Percentiles rank a stretch among this genome's conserved stretches.
These are phyloP conservation scores for Linnaemya tessellans DNA, from an alignment of 2,888 invertebrate species.

Conservation along the genomic window DNA sequence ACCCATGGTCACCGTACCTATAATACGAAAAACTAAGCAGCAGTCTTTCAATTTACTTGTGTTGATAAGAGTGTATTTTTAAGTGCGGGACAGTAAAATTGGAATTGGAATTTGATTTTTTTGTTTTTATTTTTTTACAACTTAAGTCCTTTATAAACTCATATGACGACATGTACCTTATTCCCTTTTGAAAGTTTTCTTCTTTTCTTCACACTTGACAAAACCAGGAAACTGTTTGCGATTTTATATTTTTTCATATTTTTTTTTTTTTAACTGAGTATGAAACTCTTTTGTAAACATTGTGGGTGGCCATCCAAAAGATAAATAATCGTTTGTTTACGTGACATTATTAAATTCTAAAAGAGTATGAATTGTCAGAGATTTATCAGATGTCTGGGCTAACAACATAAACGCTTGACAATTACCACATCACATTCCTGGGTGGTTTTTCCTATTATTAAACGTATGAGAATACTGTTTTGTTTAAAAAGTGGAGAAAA, in stretches of 20 bases:
- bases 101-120: no score
- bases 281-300: conserved; percentile 30
- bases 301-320: conserved; percentile 65
- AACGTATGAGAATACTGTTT: conserved; percentile 39
- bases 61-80: no score
- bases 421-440: conserved; percentile 68
- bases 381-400: conserved; percentile 65
- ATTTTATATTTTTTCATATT: neutral
- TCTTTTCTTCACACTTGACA: conserved; percentile 18
- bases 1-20: no score
- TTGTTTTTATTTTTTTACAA: no score
- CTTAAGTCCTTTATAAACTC: no score
- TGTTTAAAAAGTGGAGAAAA: neutral
- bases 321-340: conserved; percentile 72
- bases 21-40: no score
- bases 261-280: no score
- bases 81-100: no score
- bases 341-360: conserved; percentile 72
- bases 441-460: conserved; percentile 68
- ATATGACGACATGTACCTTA: neutral
- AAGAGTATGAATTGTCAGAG: conserved; percentile 62
- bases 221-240: conserved; percentile 20
- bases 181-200: neutral
- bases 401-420: conserved; percentile 69
- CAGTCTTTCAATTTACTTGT: no score